These are phyloP conservation scores for Eustalomyia histrio DNA, from an alignment of 2,888 invertebrate species.

Conservation along the genomic window DNA sequence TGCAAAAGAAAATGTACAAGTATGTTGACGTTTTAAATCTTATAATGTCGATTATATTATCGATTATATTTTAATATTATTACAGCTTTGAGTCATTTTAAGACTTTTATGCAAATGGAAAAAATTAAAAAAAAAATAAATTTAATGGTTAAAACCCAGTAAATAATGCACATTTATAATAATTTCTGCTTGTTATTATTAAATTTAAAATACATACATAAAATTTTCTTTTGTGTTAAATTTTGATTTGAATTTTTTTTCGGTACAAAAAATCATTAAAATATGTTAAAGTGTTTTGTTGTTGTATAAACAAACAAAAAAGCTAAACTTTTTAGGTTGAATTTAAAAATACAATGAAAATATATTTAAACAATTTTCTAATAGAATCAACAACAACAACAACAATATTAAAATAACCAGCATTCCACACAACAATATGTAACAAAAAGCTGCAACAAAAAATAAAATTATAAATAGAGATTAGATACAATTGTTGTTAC, in stretches of 20 bases:
- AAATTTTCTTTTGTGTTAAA: neutral
- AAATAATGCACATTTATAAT: neutral
- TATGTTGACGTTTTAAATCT: slow-evolving; percentile 5
- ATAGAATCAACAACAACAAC: slow-evolving; percentile 4
- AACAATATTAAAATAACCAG: neutral
- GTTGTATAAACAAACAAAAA: neutral
- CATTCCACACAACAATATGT: neutral
- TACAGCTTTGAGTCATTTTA: neutral
- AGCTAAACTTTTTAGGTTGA: neutral
- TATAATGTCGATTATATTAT: slow-evolving; percentile 17
- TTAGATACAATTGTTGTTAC: slow-evolving; percentile 46
- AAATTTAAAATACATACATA: neutral
- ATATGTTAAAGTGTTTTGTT: slow-evolving; percentile 1
- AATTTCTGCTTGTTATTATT: neutral
- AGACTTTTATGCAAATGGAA: neutral
- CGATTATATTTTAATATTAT: no score
- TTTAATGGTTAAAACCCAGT: neutral
- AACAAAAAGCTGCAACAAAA: neutral
- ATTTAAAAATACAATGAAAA: slow-evolving; percentile 13
- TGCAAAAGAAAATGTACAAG: neutral
- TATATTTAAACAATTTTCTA: slow-evolving; percentile 12
- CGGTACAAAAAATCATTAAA: neutral
- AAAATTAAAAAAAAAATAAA: neutral
- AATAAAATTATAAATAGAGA: slow-evolving; percentile 37
- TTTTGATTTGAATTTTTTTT: neutral